phyloP scores from a whole-genome alignment of 1,140 invertebrate genomes.

The Diachasma alloeum region DNA sequence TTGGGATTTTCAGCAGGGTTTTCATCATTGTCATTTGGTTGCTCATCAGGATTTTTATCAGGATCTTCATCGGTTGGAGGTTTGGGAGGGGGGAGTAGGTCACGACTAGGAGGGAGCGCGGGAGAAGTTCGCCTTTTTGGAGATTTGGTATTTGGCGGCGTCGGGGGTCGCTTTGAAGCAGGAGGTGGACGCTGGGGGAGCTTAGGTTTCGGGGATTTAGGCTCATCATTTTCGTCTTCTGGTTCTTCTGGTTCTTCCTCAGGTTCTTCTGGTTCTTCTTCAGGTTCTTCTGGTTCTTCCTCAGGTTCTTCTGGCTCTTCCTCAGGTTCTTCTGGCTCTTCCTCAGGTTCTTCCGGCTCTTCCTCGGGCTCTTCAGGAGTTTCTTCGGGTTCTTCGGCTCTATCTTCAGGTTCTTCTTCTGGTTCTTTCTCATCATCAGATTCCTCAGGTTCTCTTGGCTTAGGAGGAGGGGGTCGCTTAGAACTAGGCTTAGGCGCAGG shows the following conservation, averaged over 20 bases:
- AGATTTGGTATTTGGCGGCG: neutral
- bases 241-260: constrained; percentile 16
- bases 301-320: neutral
- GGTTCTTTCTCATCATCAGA: neutral
- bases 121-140: neutral
- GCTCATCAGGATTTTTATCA: neutral
- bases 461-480: neutral
- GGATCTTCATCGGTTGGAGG: neutral
- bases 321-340: neutral
- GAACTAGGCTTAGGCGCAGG: neutral
- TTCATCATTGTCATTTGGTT: neutral
- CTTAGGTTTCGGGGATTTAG: neutral
- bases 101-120: neutral
- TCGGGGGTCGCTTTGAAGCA: neutral
- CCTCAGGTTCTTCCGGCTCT: constrained; percentile 17
- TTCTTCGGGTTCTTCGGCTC: constrained; percentile 10
- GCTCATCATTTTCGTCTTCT: constrained; percentile 4
- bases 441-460: neutral
- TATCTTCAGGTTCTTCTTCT: constrained; percentile 25
- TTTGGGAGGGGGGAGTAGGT: neutral
- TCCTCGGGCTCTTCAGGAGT: constrained; percentile 16
- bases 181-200: neutral
- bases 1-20: neutral
- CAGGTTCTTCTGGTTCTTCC: constrained; percentile 9
- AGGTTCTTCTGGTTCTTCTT: constrained; percentile 4